These are phyloP conservation scores for Myanophis thanlyinensis DNA, from an alignment of 2,113 vertebrate species.

Conservation along the genomic window DNA sequence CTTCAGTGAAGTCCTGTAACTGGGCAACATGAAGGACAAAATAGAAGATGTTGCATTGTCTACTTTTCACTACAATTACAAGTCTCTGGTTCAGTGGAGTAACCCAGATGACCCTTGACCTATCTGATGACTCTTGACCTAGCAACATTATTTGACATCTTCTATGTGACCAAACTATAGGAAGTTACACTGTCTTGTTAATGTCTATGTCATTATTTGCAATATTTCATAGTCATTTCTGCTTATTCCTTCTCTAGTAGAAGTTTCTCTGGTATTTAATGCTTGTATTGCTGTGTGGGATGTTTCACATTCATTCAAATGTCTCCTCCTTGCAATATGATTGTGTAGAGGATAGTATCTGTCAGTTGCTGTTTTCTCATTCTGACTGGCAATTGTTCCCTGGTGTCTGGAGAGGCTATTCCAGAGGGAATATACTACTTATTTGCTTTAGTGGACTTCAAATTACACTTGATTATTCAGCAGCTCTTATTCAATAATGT, in stretches of 20 bases:
- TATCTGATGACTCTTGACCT: not conserved
- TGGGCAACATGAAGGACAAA: not conserved
- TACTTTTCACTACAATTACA: not conserved
- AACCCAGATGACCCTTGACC: not conserved
- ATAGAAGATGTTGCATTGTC: not conserved
- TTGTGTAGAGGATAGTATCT: not conserved
- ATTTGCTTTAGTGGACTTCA: not conserved
- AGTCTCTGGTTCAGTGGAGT: not conserved
- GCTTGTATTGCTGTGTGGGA: not conserved
- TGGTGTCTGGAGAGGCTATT: not conserved
- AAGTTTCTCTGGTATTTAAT: not conserved
- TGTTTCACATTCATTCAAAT: not conserved
- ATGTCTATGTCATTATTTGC: not conserved
- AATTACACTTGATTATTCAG: not conserved
- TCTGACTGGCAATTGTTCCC: not conserved
- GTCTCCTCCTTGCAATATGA: not conserved
- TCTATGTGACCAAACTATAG: not conserved
- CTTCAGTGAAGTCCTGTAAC: not conserved
- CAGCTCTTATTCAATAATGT: not conserved
- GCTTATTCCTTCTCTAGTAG: not conserved
- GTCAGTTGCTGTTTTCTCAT: not conserved
- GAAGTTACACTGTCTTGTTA: not conserved
- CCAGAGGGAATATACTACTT: not conserved
- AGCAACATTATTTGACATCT: not conserved
- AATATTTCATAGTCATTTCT: not conserved